A percentile compares a stretch with the other conserved stretches of the same genome.
Conservation (phyloP, 2,888 invertebrate species). For the Sylvicola cinctus region DNA sequence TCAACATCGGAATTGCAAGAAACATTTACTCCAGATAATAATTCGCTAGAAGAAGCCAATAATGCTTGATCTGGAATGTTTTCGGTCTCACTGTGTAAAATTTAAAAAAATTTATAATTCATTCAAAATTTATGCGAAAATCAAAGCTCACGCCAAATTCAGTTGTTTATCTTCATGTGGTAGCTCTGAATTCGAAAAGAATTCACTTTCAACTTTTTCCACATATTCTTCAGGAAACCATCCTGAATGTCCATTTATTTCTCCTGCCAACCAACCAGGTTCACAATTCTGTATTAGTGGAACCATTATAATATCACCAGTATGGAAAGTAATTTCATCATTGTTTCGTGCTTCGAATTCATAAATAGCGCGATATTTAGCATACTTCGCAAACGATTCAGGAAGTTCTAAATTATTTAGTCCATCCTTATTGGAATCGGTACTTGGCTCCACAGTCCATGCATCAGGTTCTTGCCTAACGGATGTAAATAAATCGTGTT, state of each 20-base stretch:
- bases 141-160: no score
- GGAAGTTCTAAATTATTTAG: conserved; percentile 11
- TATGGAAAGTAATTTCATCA: conserved; percentile 84
- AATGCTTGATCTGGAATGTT: no score
- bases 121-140: no score
- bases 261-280: conserved; percentile 94
- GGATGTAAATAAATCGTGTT: conserved; percentile 25
- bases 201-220: conserved; percentile 41
- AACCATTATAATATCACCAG: conserved; percentile 79
- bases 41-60: no score
- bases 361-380: conserved; percentile 75
- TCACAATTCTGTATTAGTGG: conserved; percentile 70
- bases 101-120: no score
- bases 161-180: no score
- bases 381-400: conserved; percentile 28
- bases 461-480: conserved; percentile 32
- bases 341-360: conserved; percentile 81
- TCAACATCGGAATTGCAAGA: conserved; percentile 31
- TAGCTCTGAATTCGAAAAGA: no score
- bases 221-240: conserved; percentile 97
- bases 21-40: background rate
- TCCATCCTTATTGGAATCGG: conserved; percentile 9
- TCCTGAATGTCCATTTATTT: conserved; percentile 72
- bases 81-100: no score
- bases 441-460: conserved; percentile 16